phyloP scores from a whole-genome alignment of 2,113 vertebrate genomes.

The Lasiurus cinereus region DNA sequence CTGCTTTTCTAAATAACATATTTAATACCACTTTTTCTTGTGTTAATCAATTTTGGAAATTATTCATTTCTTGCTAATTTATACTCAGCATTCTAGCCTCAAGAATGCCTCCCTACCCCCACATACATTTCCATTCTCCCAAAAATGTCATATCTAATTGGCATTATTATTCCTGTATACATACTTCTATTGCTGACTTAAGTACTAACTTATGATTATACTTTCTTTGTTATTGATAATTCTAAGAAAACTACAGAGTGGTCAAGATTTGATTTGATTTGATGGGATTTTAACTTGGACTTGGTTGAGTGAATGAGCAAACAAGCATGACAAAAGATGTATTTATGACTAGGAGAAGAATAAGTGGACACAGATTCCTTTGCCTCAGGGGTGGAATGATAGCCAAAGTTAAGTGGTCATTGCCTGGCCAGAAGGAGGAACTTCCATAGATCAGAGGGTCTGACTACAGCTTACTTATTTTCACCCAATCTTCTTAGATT shows the following conservation, averaged over 20 bases:
- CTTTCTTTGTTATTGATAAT: neutral
- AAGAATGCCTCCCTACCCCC: rapidly evolving
- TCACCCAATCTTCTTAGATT: neutral
- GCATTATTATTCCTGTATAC: neutral
- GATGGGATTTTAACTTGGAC: neutral
- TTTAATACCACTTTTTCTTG: neutral
- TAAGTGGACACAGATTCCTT: neutral
- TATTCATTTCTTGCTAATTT: neutral
- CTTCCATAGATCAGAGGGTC: neutral
- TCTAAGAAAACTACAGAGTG: neutral
- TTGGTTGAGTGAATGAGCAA: neutral
- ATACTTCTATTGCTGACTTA: neutral
- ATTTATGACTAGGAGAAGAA: neutral
- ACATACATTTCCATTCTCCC: rapidly evolving
- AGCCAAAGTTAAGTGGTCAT: neutral
- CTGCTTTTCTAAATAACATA: neutral
- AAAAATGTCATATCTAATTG: neutral
- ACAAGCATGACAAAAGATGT: neutral
- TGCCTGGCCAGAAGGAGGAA: rapidly evolving
- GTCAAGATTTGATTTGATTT: neutral
- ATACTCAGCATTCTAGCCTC: neutral
- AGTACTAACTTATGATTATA: neutral
- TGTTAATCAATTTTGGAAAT: neutral
- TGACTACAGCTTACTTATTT: neutral
- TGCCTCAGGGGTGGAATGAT: neutral